Percentiles rank a stretch among this genome's conserved stretches.
phyloP scores from a whole-genome alignment of 2,888 invertebrate genomes.

The Chrysolina haemoptera region DNA sequence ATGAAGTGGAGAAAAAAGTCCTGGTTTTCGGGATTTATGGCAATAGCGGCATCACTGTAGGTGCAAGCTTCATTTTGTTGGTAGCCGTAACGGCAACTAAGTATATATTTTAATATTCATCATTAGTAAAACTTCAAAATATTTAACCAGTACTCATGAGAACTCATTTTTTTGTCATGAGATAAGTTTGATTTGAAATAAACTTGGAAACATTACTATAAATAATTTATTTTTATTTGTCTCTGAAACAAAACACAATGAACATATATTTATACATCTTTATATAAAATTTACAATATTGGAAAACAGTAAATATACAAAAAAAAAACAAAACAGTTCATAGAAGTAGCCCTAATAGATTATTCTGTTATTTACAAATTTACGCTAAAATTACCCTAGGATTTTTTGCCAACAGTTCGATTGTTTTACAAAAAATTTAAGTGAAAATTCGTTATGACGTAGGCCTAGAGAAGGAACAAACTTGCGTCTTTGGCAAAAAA shows the following conservation, averaged over 20 bases:
- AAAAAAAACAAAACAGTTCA: slow-evolving; percentile 27
- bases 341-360: slow-evolving; percentile 15
- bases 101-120: neutral
- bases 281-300: slow-evolving; percentile 51
- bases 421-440: neutral
- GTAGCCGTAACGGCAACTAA: neutral
- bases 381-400: slow-evolving; percentile 16
- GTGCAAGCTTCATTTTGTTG: slow-evolving; percentile 9
- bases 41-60: slow-evolving; percentile 12
- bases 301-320: slow-evolving; percentile 45
- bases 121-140: neutral
- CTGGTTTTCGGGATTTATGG: slow-evolving; percentile 52
- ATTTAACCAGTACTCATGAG: neutral
- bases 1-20: slow-evolving; percentile 38
- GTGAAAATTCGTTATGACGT: slow-evolving; percentile 12
- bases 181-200: neutral
- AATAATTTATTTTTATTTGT: slow-evolving; percentile 40
- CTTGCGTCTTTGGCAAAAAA: slow-evolving; percentile 12
- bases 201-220: slow-evolving; percentile 23
- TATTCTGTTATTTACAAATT: slow-evolving; percentile 28
- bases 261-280: slow-evolving; percentile 49
- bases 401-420: slow-evolving; percentile 9
- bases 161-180: no score
- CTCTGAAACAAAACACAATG: slow-evolving; percentile 40
- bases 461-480: slow-evolving; percentile 4